A percentile compares a stretch with the other conserved stretches of the same genome.
Conservation (phyloP, 2,888 invertebrate species). For the Ptycholaimellus sp. region DNA sequence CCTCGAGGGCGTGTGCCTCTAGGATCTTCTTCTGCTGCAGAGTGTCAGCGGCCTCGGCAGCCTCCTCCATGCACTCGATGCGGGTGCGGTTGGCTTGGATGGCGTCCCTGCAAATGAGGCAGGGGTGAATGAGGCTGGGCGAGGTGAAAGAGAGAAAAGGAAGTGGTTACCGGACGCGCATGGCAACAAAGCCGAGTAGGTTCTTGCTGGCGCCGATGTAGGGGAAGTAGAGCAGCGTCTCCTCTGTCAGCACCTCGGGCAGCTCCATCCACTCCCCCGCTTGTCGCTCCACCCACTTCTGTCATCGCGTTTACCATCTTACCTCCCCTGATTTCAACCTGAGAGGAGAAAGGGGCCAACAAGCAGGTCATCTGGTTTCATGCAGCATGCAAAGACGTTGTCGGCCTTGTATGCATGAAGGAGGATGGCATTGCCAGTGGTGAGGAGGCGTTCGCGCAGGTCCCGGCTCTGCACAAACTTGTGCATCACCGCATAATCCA, state of each 20-base stretch:
- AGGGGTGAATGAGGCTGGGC: too few species aligned
- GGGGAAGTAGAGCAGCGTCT: conserved; percentile 9
- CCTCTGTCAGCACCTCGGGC: conserved; percentile 7
- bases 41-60: too few species aligned
- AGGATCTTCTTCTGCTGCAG: too few species aligned
- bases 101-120: too few species aligned
- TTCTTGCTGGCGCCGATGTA: conserved; percentile 11
- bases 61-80: too few species aligned
- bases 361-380: not conserved
- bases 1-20: too few species aligned
- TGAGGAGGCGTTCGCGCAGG: conserved; percentile 9
- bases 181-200: conserved; percentile 10
- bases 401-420: conserved; percentile 10
- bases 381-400: conserved; percentile 5
- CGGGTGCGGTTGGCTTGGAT: too few species aligned
- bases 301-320: conserved; percentile 4
- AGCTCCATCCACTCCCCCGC: conserved; percentile 7
- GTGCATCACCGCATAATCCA: conserved; percentile 11
- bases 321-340: conserved; percentile 3
- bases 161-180: conserved; percentile 8
- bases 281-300: conserved; percentile 10
- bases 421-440: conserved; percentile 9
- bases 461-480: conserved; percentile 12
- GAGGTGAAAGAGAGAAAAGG: too few species aligned
- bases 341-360: not conserved